Conservation (phyloP, 2,888 invertebrate genomes). For the Leptopilina myrica region DNA sequence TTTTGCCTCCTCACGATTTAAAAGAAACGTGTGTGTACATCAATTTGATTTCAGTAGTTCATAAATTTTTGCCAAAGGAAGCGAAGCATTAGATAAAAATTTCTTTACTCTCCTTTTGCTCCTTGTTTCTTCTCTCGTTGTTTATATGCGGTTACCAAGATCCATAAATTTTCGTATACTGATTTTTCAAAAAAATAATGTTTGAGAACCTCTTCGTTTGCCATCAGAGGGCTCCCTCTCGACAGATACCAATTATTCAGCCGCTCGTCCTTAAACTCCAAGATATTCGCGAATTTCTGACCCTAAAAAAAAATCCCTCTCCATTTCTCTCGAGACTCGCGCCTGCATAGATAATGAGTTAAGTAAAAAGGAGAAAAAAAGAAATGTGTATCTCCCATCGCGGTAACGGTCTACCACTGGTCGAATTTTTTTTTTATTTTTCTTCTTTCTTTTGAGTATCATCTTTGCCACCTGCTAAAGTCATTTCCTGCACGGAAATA, state of each 20-base stretch:
- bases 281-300: conserved; percentile 55
- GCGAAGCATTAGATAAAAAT: conserved; percentile 48
- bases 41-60: conserved; percentile 16
- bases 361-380: conserved; percentile 38
- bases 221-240: conserved; percentile 37
- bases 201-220: conserved; percentile 52
- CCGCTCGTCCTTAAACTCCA: conserved; percentile 55
- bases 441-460: conserved; percentile 52
- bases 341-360: conserved; percentile 63
- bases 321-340: conserved; percentile 44
- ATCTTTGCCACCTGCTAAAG: conserved; percentile 59
- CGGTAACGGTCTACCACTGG: conserved; percentile 45
- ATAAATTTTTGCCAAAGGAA: background rate
- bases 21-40: background rate
- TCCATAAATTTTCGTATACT: background rate
- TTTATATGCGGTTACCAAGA: too few relatives aligned
- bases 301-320: conserved; percentile 42
- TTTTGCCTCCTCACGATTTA: background rate
- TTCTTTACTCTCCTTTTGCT: conserved; percentile 48
- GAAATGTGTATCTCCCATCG: conserved; percentile 20
- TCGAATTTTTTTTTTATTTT: conserved; percentile 29
- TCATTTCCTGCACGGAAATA: conserved; percentile 63
- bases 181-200: background rate
- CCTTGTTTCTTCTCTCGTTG: conserved; percentile 41
- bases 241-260: conserved; percentile 57